Conservation (phyloP, 2,797 vertebrate genomes). For the Todus mexicanus region DNA sequence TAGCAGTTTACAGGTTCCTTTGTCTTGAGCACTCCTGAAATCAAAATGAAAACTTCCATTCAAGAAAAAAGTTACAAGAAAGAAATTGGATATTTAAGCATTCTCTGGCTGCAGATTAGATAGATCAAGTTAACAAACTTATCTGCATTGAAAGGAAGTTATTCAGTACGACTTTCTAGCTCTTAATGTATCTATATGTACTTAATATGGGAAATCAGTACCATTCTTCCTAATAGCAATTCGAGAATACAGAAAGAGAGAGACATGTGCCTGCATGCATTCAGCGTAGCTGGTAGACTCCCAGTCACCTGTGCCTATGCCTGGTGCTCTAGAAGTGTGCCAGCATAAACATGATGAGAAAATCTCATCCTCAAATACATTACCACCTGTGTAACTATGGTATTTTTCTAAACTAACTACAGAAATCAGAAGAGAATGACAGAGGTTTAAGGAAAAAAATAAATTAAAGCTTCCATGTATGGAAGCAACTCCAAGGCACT, state of each 20-base stretch:
- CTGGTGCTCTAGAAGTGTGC: background rate
- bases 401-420: background rate
- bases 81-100: background rate
- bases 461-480: background rate
- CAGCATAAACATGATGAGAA: background rate
- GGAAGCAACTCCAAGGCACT: background rate
- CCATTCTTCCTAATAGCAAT: background rate
- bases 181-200: background rate
- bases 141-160: background rate
- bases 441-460: background rate
- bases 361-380: background rate
- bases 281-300: background rate
- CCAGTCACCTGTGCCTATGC: background rate
- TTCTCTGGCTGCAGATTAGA: background rate
- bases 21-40: background rate
- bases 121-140: background rate
- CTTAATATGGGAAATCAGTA: background rate
- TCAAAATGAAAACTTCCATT: background rate
- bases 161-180: background rate
- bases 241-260: background rate
- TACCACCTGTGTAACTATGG: background rate
- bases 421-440: background rate
- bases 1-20: background rate
- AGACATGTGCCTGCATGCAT: background rate
- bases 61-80: background rate